Evolutionary conservation across 30 jellyfish, hydroid and myxozoan species (phyloP).

Genomic region (Pseudorhiza aurosa): DNA sequence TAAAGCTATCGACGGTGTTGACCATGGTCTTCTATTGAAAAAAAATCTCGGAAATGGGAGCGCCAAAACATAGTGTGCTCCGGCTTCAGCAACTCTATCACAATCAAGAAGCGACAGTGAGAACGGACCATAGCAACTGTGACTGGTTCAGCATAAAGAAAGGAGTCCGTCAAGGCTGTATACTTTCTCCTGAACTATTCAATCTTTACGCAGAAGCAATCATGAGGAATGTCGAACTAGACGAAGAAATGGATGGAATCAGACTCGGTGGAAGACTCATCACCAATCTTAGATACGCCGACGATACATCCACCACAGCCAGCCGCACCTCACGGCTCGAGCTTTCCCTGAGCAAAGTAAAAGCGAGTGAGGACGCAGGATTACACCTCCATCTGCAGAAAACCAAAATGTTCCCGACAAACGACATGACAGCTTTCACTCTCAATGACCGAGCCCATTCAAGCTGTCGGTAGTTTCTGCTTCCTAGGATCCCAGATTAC

Average conservation of each 20-base stretch:
- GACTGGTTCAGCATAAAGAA: slow-evolving; percentile 14
- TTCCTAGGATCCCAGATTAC: slow-evolving; percentile 35
- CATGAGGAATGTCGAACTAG: slow-evolving; percentile 1
- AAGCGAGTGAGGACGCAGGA: slow-evolving; percentile 19
- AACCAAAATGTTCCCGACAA: slow-evolving; percentile 2
- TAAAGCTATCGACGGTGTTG: slow-evolving; percentile 47
- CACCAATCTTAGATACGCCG: slow-evolving; percentile 27
- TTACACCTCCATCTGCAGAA: slow-evolving; percentile 4
- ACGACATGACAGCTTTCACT: slow-evolving; percentile 7
- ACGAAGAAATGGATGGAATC: slow-evolving; percentile 5
- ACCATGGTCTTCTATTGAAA: slow-evolving; percentile 23
- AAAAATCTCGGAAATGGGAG: slow-evolving; percentile 7
- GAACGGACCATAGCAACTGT: slow-evolving; percentile 4
- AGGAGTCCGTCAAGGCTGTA: slow-evolving; percentile 40
- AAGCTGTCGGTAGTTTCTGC: slow-evolving; percentile 33
- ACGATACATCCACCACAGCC: slow-evolving; percentile 4
- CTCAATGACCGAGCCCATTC: slow-evolving; percentile 37
- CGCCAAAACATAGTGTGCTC: slow-evolving; percentile 28
- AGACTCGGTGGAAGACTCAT: slow-evolving; percentile 11
- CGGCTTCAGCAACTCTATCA: slow-evolving; percentile 14
- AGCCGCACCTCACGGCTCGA: neutral
- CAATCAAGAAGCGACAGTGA: slow-evolving; percentile 37
- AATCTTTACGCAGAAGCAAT: slow-evolving; percentile 28
- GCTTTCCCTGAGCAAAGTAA: neutral
- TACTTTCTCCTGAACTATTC: slow-evolving; percentile 16